Percentiles rank a stretch among this genome's conserved stretches.
These are phyloP conservation scores for Fulmarus glacialis DNA, from an alignment of 2,113 vertebrate species.

Conservation along the genomic window DNA sequence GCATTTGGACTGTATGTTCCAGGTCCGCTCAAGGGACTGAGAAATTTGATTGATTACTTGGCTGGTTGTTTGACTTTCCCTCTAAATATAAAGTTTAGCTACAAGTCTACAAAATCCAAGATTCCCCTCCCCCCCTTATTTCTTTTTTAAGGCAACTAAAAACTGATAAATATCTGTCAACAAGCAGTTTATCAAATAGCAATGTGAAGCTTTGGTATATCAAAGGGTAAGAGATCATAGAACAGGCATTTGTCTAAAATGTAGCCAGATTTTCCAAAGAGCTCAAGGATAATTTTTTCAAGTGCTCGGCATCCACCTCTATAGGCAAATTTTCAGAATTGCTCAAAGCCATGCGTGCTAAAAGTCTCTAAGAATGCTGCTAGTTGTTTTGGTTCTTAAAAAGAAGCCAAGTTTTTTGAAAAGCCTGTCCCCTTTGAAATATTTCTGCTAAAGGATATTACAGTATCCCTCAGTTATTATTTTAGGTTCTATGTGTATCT, in stretches of 20 bases:
- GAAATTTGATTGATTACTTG: neutral
- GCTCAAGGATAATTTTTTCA: conserved; percentile 35
- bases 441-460: neutral
- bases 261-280: conserved; percentile 36
- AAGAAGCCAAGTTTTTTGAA: conserved; percentile 21
- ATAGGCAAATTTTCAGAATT: conserved; percentile 31
- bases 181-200: conserved; percentile 10
- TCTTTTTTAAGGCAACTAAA: neutral
- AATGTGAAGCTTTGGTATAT: conserved; percentile 4
- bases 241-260: conserved; percentile 33
- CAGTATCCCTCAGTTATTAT: neutral
- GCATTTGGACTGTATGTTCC: neutral
- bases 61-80: neutral
- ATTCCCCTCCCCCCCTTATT: neutral
- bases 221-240: conserved; percentile 36
- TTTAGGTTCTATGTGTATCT: neutral
- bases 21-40: neutral
- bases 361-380: neutral
- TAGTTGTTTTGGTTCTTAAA: neutral
- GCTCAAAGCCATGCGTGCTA: neutral
- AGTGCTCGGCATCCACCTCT: neutral
- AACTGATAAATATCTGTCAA: conserved; percentile 19
- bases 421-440: conserved; percentile 27
- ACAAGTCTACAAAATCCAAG: neutral
- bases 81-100: neutral